A percentile compares a stretch with the other conserved stretches of the same genome.
These are phyloP conservation scores for Astyanax mexicanus DNA, from an alignment of 2,797 vertebrate genomes.

Conservation along the genomic window DNA sequence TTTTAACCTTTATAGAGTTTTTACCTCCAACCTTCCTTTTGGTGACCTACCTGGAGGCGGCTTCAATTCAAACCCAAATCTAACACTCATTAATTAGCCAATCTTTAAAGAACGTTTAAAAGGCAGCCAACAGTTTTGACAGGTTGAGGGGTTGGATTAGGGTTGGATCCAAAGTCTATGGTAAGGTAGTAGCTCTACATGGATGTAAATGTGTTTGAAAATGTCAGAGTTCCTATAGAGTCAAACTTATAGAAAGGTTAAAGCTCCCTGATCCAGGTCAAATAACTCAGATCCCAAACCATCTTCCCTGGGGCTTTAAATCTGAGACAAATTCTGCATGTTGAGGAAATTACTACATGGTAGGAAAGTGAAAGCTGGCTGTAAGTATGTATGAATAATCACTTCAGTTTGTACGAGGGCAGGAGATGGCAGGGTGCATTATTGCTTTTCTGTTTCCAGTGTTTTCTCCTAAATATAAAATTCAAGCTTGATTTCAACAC, in stretches of 20 bases:
- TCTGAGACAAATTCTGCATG: not conserved
- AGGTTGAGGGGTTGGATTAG: no score
- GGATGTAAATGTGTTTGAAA: not conserved
- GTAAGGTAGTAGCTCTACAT: no score
- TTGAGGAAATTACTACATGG: not conserved
- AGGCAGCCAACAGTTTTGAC: no score
- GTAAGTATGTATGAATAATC: not conserved
- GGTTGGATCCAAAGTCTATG: no score
- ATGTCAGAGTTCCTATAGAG: not conserved
- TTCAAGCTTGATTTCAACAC: slow-evolving; percentile 29
- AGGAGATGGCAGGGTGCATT: slow-evolving; percentile 23
- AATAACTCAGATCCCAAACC: not conserved
- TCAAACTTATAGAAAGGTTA: not conserved
- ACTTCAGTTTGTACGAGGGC: not conserved
- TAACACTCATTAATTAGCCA: no score
- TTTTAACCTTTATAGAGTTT: no score
- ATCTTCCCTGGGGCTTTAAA: not conserved
- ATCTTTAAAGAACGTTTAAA: no score
- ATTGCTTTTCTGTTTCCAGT: slow-evolving; percentile 60
- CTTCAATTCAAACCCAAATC: no score
- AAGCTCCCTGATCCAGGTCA: not conserved
- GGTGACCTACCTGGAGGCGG: no score
- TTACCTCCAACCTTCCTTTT: no score
- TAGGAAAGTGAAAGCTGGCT: not conserved
- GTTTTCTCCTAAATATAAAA: slow-evolving; percentile 41